Conservation (phyloP, 2,113 vertebrate genomes). For the Protobothrops mucrosquamatus region DNA sequence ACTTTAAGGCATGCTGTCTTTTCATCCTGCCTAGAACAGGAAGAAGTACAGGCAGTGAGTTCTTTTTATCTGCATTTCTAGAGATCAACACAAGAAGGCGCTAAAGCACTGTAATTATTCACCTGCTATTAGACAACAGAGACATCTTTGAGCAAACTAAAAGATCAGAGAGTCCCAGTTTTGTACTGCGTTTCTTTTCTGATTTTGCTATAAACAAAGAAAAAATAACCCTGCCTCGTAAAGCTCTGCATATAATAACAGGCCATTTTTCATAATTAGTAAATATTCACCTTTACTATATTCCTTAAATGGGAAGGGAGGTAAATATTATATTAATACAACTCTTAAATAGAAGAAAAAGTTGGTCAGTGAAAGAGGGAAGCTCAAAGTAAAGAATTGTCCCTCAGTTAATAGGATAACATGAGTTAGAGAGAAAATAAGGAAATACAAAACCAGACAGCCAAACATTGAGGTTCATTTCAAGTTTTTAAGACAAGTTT, state of each 20-base stretch:
- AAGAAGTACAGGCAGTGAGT: neutral
- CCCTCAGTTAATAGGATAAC: neutral
- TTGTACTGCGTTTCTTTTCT: neutral
- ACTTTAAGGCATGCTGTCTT: neutral
- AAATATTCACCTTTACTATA: neutral
- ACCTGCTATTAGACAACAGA: neutral
- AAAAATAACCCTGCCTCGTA: neutral
- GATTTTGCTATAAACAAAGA: neutral
- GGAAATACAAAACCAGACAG: neutral
- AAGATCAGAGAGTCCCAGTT: neutral
- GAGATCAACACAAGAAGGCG: slow-evolving; percentile 72
- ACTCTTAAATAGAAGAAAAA: neutral
- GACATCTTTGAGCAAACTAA: neutral
- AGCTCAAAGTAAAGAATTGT: neutral
- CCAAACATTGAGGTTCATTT: neutral
- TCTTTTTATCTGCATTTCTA: slow-evolving; percentile 62
- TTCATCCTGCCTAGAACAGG: neutral
- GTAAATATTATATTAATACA: neutral
- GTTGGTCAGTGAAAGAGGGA: neutral
- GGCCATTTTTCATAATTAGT: slow-evolving; percentile 6
- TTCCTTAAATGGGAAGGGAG: neutral
- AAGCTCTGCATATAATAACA: neutral
- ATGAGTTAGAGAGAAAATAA: neutral
- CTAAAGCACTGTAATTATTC: slow-evolving; percentile 66
- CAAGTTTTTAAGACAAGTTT: neutral